Percentiles rank a stretch among this genome's conserved stretches.
These are phyloP conservation scores for Drosophila kohkoa DNA, from an alignment of 1,140 invertebrate genomes.

Conservation along the genomic window DNA sequence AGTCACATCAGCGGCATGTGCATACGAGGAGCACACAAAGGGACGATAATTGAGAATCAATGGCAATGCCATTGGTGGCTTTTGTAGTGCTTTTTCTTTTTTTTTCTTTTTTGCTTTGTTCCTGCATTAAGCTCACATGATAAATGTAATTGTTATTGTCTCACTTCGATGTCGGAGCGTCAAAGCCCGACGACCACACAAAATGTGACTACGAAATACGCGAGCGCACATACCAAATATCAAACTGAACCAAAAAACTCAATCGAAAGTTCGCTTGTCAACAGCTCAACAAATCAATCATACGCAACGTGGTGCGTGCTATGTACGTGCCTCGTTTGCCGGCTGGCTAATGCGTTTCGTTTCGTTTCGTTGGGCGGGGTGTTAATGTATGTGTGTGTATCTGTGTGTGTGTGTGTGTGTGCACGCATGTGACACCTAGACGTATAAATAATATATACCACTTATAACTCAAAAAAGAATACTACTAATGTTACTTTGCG, in stretches of 20 bases:
- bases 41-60: constrained; percentile 45
- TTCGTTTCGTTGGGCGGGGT: constrained; percentile 8
- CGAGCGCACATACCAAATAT: constrained; percentile 8
- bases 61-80: constrained; percentile 24
- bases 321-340: constrained; percentile 54
- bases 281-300: constrained; percentile 82
- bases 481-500: constrained; percentile 33
- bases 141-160: constrained; percentile 68
- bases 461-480: constrained; percentile 62
- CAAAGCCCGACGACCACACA: constrained; percentile 1
- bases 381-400: background rate
- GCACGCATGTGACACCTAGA: constrained; percentile 45
- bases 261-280: constrained; percentile 59
- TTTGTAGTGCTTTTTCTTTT: constrained; percentile 24
- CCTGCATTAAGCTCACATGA: constrained; percentile 36
- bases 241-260: constrained; percentile 4
- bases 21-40: constrained; percentile 4
- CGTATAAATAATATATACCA: constrained; percentile 74
- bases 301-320: constrained; percentile 73
- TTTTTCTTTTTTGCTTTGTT: background rate
- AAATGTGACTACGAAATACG: constrained; percentile 9
- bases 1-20: background rate
- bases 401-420: background rate
- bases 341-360: constrained; percentile 35
- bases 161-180: constrained; percentile 19